Percentiles rank a stretch among this genome's conserved stretches.
phyloP scores from a whole-genome alignment of 1,140 invertebrate genomes.

The Chrysopa pallens region DNA sequence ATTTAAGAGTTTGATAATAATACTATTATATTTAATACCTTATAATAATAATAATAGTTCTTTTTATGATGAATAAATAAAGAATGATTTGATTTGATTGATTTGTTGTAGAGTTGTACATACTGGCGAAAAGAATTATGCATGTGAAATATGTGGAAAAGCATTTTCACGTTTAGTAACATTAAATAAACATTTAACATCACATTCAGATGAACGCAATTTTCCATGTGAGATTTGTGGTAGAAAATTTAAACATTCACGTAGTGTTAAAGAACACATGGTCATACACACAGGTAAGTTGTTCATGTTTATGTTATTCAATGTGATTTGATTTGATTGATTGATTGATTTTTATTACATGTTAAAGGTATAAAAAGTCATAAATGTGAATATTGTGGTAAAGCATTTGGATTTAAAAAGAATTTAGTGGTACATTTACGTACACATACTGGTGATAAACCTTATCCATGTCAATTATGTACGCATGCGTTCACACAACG shows the following conservation, averaged over 20 bases:
- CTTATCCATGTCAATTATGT: slow-evolving; percentile 31
- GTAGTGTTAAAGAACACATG: slow-evolving; percentile 9
- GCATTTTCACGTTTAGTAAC: not conserved
- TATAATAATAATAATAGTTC: too few species aligned
- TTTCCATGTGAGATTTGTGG: not conserved
- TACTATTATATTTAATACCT: too few species aligned
- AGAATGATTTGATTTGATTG: too few species aligned
- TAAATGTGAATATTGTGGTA: slow-evolving; percentile 5
- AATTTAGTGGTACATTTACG: slow-evolving; percentile 11
- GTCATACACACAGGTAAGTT: slow-evolving; percentile 8
- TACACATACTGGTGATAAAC: slow-evolving; percentile 49
- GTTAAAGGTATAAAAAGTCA: slow-evolving; percentile 5
- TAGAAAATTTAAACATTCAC: slow-evolving; percentile 1
- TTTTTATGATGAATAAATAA: too few species aligned
- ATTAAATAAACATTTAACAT: not conserved
- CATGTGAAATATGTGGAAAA: not conserved
- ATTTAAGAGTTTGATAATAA: too few species aligned
- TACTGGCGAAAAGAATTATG: not conserved
- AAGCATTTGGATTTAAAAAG: not conserved
- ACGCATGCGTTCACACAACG: slow-evolving; percentile 16
- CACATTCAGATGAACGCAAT: not conserved
- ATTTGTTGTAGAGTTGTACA: not conserved
- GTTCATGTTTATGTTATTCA: too few species aligned
- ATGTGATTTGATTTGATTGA: too few species aligned
- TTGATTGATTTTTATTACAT: too few species aligned